Evolutionary conservation across 2,113 vertebrate genomes (phyloP), one percentile per base, ranked within the genome.

Genomic region (Melanotaenia duboulayi): DNA sequence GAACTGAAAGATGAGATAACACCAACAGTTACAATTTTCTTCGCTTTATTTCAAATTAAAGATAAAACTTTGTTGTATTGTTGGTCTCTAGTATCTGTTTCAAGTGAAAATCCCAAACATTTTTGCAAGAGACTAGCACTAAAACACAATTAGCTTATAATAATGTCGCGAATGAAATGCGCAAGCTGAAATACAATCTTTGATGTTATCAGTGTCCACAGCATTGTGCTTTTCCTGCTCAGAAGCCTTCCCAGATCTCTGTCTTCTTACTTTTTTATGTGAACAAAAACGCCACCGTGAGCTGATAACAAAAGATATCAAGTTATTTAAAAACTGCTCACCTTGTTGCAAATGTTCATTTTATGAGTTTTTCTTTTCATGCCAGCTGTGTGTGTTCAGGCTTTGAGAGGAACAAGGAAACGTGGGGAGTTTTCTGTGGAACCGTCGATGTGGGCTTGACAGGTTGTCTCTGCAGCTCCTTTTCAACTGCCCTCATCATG

Each of bases 401-500:
- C 63, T 49, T 64, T 16, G 49, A 71, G 59, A 73, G 57, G 25
- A 62, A 57, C 40, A 67, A 16, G 13, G 58, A 48, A 76, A 65
- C 2, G 9, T 58, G 73, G 58, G 68, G 56, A 23, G 60, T 35
- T 81, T 86, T 67, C 49, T 8, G 11, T 42, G 23, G 46, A 65
- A 50, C 60, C 42, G 63, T 78, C 51, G 39, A 80, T 86, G 87
- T 50, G 82, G 86, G 75, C 48, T 20, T n/a, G 65, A 65, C 77
- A 28, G 50, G 52, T 65, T 67, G 66, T 81, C 65, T 80, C 23
- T 55, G 68, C 62, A 52, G 2, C 60, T 82, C 23, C 71, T 35
- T 82, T 84, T 80, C 35, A 79, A 74, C 65, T 74, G 32, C 87
- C 84, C 83, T 74, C 81, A 85, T 87, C 50, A 57, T 65, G 66